Evolutionary conservation across 2,113 vertebrate genomes (phyloP).

Genomic region (Saguinus midas): DNA sequence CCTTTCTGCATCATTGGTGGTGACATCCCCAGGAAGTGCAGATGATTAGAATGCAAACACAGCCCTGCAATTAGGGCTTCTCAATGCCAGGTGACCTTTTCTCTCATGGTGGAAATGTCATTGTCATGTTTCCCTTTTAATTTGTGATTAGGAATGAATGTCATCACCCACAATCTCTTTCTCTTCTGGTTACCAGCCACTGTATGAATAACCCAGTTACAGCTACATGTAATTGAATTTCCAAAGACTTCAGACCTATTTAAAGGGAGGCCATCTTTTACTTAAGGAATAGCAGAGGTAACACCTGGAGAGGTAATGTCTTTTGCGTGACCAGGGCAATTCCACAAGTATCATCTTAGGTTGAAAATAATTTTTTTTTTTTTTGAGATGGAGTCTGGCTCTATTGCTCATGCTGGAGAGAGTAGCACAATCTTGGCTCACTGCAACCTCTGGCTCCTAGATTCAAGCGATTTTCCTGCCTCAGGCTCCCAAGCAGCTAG

Average conservation of each 20-base stretch:
- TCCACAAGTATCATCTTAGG: neutral
- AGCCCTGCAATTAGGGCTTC: neutral
- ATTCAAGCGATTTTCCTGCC: no score
- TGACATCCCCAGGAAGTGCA: neutral
- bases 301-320: neutral
- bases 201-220: slow-evolving; percentile 35
- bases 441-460: no score
- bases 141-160: slow-evolving; percentile 60
- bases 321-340: neutral
- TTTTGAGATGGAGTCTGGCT: no score
- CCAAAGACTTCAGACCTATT: slow-evolving; percentile 12
- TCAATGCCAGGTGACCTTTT: slow-evolving; percentile 63
- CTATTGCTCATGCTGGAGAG: no score
- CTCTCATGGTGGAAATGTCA: slow-evolving; percentile 55
- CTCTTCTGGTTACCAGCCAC: slow-evolving; percentile 53
- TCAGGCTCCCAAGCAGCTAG: no score
- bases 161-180: slow-evolving; percentile 42
- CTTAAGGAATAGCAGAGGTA: neutral
- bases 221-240: slow-evolving; percentile 59
- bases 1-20: neutral
- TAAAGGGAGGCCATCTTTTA: neutral
- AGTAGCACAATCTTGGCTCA: no score
- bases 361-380: neutral
- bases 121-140: slow-evolving; percentile 49
- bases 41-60: neutral